Percentiles rank a stretch among this genome's conserved stretches.
phyloP scores from a whole-genome alignment of 2,797 vertebrate species.

The Sylvia borin region DNA sequence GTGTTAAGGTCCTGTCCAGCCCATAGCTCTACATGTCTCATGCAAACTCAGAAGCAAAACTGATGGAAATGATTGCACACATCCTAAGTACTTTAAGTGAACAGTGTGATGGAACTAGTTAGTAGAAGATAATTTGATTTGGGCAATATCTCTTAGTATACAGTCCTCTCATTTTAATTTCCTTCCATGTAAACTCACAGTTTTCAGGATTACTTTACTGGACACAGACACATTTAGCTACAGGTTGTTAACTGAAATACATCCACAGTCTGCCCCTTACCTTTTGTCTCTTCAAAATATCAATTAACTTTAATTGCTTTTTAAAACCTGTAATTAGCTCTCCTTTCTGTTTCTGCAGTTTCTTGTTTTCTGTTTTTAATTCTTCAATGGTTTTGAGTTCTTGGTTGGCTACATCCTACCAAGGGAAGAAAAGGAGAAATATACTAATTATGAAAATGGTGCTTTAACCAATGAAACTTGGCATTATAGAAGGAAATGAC shows the following conservation, averaged over 20 bases:
- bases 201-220: background rate
- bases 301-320: constrained; percentile 94
- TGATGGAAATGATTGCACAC: background rate
- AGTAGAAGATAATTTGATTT: background rate
- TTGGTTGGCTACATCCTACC: constrained; percentile 84
- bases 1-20: background rate
- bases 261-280: constrained; percentile 66
- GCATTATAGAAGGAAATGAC: background rate
- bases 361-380: constrained; percentile 89
- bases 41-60: background rate
- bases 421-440: background rate
- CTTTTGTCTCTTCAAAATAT: constrained; percentile 96
- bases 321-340: constrained; percentile 91
- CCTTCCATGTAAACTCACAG: background rate
- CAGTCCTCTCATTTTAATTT: background rate
- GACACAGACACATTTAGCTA: background rate
- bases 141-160: background rate
- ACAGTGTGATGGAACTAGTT: background rate
- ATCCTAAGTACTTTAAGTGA: background rate
- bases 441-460: background rate
- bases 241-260: background rate
- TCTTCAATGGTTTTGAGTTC: constrained; percentile 87
- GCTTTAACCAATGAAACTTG: background rate
- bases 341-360: constrained; percentile 91
- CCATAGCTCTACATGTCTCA: fast-evolving